Percentiles rank a stretch among this genome's conserved stretches.
Evolutionary conservation across 1,140 invertebrate genomes (phyloP).

Genomic region (Maconellicoccus hirsutus): DNA sequence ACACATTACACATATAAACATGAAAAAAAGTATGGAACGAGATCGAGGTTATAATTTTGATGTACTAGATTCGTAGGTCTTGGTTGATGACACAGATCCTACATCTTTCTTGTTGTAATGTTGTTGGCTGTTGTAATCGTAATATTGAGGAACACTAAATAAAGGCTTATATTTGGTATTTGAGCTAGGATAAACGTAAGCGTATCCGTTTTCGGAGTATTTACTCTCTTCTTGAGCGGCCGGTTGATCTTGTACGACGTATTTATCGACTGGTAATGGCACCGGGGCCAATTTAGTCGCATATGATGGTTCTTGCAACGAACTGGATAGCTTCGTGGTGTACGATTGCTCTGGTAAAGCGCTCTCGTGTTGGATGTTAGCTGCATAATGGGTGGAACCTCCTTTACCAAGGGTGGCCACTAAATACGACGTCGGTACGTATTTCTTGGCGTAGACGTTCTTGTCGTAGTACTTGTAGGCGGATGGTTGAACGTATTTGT

Average conservation of each 20-base stretch:
- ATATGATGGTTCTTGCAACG: not conserved
- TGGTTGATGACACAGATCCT: not conserved
- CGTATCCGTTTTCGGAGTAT: not conserved
- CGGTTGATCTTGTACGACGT: not conserved
- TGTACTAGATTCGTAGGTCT: not conserved
- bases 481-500: slow-evolving; percentile 1
- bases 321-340: not conserved
- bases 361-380: not conserved
- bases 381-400: not conserved
- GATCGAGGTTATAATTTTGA: not conserved
- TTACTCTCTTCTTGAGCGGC: not conserved
- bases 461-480: not conserved
- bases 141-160: not conserved
- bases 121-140: not conserved
- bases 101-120: not conserved
- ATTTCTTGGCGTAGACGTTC: slow-evolving; percentile 9
- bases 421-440: slow-evolving; percentile 2
- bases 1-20: not conserved
- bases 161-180: slow-evolving; percentile 5
- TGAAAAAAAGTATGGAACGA: not conserved
- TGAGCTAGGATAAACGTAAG: not conserved
- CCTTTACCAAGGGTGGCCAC: not conserved
- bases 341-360: no score
- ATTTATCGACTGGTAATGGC: not conserved
- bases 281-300: not conserved